phyloP scores from a whole-genome alignment of 1,140 invertebrate genomes.

The Apis florea region DNA sequence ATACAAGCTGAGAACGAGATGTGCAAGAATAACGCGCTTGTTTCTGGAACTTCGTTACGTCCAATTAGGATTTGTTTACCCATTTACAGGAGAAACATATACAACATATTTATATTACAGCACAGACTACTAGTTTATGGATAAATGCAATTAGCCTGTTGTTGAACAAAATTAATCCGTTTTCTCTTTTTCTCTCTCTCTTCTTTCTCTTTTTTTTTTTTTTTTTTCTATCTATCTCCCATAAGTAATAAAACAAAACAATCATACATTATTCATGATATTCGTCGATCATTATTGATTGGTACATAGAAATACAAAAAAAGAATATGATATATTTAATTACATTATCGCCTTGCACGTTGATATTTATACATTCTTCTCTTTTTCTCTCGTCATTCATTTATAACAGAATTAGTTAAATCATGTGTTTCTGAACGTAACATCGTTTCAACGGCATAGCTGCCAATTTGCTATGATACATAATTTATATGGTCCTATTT shows the following conservation, averaged over 20 bases:
- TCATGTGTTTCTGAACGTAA: conserved; percentile 6
- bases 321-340: conserved; percentile 13
- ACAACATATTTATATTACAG: conserved; percentile 4
- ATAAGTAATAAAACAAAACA: not conserved
- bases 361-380: conserved; percentile 6
- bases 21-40: conserved; percentile 11
- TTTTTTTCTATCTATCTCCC: not conserved
- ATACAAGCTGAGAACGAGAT: conserved; percentile 24
- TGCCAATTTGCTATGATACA: conserved; percentile 31
- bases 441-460: conserved; percentile 27
- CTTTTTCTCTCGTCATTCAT: not conserved
- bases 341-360: conserved; percentile 8
- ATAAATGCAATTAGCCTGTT: conserved; percentile 45
- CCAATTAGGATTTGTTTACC: conserved; percentile 5
- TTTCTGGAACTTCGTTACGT: not conserved
- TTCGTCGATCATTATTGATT: conserved; percentile 15
- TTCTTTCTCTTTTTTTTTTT: not conserved
- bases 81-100: conserved; percentile 5
- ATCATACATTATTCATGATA: not conserved
- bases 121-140: conserved; percentile 23
- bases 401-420: conserved; percentile 34
- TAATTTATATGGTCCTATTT: conserved; percentile 50
- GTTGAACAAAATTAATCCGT: conserved; percentile 13
- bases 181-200: not conserved
- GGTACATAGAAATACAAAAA: conserved; percentile 3